Percentiles rank a stretch among this genome's conserved stretches.
These are phyloP conservation scores for Fulmarus glacialis DNA, from an alignment of 2,113 vertebrate species.

Conservation along the genomic window DNA sequence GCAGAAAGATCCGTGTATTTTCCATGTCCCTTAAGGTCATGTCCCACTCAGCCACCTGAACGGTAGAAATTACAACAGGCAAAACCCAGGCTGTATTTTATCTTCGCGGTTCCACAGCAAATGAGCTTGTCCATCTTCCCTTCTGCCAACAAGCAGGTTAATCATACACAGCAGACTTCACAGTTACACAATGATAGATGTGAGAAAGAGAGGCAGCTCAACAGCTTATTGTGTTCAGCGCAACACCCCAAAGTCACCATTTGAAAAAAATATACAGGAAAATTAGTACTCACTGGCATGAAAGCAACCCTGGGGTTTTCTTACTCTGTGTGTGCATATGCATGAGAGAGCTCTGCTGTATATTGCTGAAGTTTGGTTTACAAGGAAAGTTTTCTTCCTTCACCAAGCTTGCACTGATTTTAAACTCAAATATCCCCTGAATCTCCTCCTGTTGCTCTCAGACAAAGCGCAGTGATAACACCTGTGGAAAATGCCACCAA, in stretches of 20 bases:
- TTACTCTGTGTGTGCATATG: fast-evolving
- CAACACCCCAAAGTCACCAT: not conserved
- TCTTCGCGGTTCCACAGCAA: not conserved
- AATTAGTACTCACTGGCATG: not conserved
- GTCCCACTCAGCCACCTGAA: not conserved
- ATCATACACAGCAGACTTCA: not conserved
- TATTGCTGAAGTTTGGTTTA: not conserved
- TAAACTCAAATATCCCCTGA: fast-evolving
- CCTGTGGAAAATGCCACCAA: fast-evolving
- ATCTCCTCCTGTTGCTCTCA: not conserved
- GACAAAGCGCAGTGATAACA: fast-evolving
- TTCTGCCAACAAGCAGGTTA: not conserved
- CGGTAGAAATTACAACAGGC: not conserved
- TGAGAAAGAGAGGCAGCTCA: not conserved
- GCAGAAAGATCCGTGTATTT: not conserved
- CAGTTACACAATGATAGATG: not conserved
- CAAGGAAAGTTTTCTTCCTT: not conserved
- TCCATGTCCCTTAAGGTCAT: not conserved
- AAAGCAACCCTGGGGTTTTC: not conserved
- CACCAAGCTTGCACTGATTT: not conserved
- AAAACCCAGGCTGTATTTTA: not conserved
- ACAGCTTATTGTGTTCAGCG: not conserved
- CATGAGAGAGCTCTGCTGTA: not conserved
- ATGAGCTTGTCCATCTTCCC: not conserved
- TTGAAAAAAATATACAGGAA: not conserved